A percentile compares a stretch with the other conserved stretches of the same genome.
Evolutionary conservation across 2,888 invertebrate species (phyloP).

Genomic region (Volucella bombylans): DNA sequence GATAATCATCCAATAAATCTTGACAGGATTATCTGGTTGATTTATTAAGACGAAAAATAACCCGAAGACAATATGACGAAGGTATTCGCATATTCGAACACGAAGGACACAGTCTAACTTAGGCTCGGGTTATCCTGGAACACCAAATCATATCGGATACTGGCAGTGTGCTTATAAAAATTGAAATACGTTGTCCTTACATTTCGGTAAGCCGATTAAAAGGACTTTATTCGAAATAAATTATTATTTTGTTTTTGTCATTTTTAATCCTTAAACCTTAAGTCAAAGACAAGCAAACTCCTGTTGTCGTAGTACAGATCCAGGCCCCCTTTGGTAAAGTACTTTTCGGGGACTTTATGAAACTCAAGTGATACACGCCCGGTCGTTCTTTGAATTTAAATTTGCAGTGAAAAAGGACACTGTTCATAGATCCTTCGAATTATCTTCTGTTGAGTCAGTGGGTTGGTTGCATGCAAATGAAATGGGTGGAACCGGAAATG

Average conservation of each 20-base stretch:
- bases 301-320: constrained; percentile 7
- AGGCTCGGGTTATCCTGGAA: neutral
- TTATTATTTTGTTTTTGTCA: constrained; percentile 71
- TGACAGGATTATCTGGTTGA: constrained; percentile 74
- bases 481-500: constrained; percentile 61
- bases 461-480: constrained; percentile 53
- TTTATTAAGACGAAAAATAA: constrained; percentile 74
- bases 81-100: constrained; percentile 26
- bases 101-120: neutral
- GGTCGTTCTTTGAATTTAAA: constrained; percentile 38
- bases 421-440: constrained; percentile 45
- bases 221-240: constrained; percentile 72
- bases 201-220: constrained; percentile 71
- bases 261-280: constrained; percentile 70
- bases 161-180: constrained; percentile 57
- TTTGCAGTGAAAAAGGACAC: constrained; percentile 37
- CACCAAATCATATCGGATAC: constrained; percentile 54
- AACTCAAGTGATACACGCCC: constrained; percentile 45
- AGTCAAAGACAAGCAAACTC: constrained; percentile 67
- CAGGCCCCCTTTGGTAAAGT: neutral
- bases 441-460: constrained; percentile 36
- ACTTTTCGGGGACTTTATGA: constrained; percentile 31
- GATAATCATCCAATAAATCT: constrained; percentile 74
- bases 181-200: constrained; percentile 29
- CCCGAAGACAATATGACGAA: constrained; percentile 69